Base-by-base conservation (phyloP, 2,888 invertebrate species). In the Seira sanloemensis region DNA sequence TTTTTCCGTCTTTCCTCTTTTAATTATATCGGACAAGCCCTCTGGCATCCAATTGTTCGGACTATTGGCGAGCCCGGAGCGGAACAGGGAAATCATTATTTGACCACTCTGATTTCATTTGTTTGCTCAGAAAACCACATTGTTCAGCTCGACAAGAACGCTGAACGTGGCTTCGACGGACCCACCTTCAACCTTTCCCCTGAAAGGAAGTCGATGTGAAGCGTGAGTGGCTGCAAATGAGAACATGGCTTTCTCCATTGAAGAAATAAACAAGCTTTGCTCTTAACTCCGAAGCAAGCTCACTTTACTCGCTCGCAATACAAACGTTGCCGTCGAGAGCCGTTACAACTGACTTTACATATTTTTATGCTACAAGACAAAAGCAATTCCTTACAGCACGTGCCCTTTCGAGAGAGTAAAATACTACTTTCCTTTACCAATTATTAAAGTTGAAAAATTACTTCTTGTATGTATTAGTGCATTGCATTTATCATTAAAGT, bases 21-120 rank as follows among this genome's bases (percentile, higher is more conserved):
- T 83, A 78, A 83, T 83, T 83, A 83, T 78, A 68, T 69, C 73
- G 83, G 54, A 68, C 78, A 83, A 74, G 25, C 83, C 74, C 83
- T 78, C 26, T 69, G 83, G 83, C 78, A 73, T 46, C 21, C 78
- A 26, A 76, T 77, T 82, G 66, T 74, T 7, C 71, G 19, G 74
- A 62, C 46, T 66, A 66, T 66, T 65, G 67, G 76, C 26, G 58
- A 68, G 69, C 69, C 27, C 26, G 54, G 46, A 78, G 62, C 77
- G 77, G 77, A 78, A 69, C 69, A 68, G 18, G 69, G 27, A 78
- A 69, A 69, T 78, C 69, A 78, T 69, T 78, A 78, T 78, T 78
- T 78, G 69, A 69, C 77, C 77, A 78, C 77, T 25, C 77, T 78
- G 77, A 76, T 78, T 78, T 78, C 77, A 58, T 78, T 68, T 69